Evolutionary conservation across 1,140 invertebrate genomes (phyloP).

Genomic region (Leptinotarsa undecemlineata): DNA sequence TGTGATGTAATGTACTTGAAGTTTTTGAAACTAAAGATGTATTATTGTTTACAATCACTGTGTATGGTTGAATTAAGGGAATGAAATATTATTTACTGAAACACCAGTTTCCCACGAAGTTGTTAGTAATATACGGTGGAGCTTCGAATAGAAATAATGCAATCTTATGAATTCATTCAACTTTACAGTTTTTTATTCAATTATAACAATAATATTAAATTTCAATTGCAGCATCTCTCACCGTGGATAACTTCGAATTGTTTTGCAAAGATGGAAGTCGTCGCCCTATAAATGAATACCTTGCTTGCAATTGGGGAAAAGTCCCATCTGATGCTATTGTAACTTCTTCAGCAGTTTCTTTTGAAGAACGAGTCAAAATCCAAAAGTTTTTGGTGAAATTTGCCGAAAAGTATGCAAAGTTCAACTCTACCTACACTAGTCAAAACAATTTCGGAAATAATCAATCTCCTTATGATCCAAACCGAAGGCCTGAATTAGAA

Average conservation of each 20-base stretch:
- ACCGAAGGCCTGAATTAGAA: not conserved
- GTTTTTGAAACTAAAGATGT: too few species aligned
- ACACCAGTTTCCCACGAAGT: too few species aligned
- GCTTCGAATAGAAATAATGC: too few species aligned
- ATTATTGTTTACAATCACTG: too few species aligned
- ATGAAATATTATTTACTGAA: too few species aligned
- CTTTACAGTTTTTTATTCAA: too few species aligned
- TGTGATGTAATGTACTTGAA: too few species aligned
- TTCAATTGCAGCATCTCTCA: slow-evolving; percentile 58
- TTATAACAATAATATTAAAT: too few species aligned
- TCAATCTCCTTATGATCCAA: slow-evolving; percentile 29
- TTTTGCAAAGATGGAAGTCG: slow-evolving; percentile 84
- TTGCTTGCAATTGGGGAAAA: slow-evolving; percentile 83
- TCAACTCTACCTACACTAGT: not conserved
- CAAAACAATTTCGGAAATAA: slow-evolving; percentile 24
- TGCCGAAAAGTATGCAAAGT: slow-evolving; percentile 55
- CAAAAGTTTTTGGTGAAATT: slow-evolving; percentile 64
- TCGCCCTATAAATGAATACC: slow-evolving; percentile 71
- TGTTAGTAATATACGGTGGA: too few species aligned
- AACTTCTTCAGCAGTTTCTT: slow-evolving; percentile 75
- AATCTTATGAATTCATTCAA: too few species aligned
- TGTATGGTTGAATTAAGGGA: too few species aligned
- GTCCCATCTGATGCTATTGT: slow-evolving; percentile 88
- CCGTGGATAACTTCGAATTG: slow-evolving; percentile 78
- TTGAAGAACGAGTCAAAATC: slow-evolving; percentile 64